Base-by-base conservation (phyloP, 1,140 invertebrate species). In the Trichomalopsis sarcophagae region DNA sequence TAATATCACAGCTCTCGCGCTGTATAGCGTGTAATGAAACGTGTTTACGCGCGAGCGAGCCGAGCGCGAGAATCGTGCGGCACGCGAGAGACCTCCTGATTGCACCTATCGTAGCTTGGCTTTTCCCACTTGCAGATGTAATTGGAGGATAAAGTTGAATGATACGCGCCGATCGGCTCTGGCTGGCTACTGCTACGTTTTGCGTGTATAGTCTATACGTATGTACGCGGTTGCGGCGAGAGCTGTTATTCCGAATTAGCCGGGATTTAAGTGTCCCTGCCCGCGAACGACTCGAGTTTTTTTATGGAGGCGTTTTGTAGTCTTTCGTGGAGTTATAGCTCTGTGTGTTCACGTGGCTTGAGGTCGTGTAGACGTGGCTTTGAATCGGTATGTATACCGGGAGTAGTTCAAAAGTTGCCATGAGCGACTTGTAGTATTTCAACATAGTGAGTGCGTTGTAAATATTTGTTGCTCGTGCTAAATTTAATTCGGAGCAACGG, bases 81-180 rank as follows among this genome's bases (percentile, higher is more conserved):
- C 81, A 82, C 81, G 81, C 81, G 73, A 82, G 55, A 36, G 40
- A 62, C 55, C 69, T 66, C 27, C 47, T 82, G 81, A 82, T 82
- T 82, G 74, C 47, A 40, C 33, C 62, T 69, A 68, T 80, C 62
- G 40, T 33, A 68, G 62, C 68, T 40, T 55, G 62, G 36, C 40
- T 80, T 40, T 44, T 33, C 47, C 23, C 21, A 71, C 68, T 50
- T 21, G 10, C 13, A 81, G 23, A 73, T 81, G 68, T 81, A 81
- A 81, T 81, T 69, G 78, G 78, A 47, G 66, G 66, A 81, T 81
- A 81, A 81, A 30, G 21, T 36, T 66, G 30, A 66, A 66, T 79
- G 47, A 50, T 50, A 50, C 47, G 47, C 47, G 47, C 14, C 47
- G 47, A 50, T 50, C 47, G 47, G 13, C 9, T 44, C 27, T 36